Conservation (phyloP, 1,140 invertebrate genomes). For the Fragariocoptes setiger region DNA sequence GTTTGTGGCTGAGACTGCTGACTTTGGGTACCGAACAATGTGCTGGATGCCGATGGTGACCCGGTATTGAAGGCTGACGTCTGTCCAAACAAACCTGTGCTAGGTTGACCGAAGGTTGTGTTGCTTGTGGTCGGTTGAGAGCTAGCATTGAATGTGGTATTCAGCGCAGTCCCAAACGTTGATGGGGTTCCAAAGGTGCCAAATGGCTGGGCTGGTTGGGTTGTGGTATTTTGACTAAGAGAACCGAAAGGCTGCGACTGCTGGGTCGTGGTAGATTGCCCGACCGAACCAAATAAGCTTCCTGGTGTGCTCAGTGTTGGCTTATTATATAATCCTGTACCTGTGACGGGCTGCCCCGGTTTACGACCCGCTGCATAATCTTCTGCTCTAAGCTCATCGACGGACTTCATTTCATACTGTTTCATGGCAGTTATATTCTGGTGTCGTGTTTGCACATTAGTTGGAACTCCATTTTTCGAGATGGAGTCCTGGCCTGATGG, state of each 20-base stretch:
- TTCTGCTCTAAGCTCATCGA: conserved; percentile 70
- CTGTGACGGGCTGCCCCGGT: conserved; percentile 20
- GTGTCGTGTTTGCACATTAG: conserved; percentile 56
- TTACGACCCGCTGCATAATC: conserved; percentile 69
- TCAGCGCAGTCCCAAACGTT: neutral
- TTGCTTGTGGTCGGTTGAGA: neutral
- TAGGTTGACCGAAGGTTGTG: neutral
- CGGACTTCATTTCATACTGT: conserved; percentile 70
- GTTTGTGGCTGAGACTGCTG: neutral
- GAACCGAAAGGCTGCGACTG: neutral
- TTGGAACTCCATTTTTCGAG: conserved; percentile 45
- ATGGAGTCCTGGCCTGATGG: conserved; percentile 60
- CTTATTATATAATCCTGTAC: conserved; percentile 10
- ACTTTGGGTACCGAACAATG: neutral
- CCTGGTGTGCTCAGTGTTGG: conserved; percentile 3
- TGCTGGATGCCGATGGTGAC: neutral
- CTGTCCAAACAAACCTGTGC: no score
- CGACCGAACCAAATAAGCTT: neutral
- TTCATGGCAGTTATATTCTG: conserved; percentile 92
- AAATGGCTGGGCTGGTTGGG: neutral
- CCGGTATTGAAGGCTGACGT: no score
- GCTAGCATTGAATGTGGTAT: neutral
- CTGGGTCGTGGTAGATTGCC: neutral
- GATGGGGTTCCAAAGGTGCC: neutral
- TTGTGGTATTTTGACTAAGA: neutral